These are phyloP conservation scores for Zaprionus ornatus DNA, from an alignment of 1,140 invertebrate species.

Conservation along the genomic window DNA sequence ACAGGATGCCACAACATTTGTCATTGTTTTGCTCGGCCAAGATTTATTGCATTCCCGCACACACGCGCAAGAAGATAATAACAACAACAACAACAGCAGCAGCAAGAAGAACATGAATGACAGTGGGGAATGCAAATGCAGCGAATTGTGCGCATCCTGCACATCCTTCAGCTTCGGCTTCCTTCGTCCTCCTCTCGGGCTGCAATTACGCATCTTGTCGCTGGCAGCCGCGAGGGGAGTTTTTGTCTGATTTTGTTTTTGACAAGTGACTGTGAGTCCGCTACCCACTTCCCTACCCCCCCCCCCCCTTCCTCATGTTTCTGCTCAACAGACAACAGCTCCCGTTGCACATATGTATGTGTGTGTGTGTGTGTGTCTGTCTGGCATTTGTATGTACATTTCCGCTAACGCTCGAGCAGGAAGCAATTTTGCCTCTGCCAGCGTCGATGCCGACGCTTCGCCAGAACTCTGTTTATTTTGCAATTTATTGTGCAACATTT, in stretches of 20 bases:
- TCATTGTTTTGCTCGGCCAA: slow-evolving; percentile 78
- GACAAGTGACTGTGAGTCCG: slow-evolving; percentile 65
- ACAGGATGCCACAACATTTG: slow-evolving; percentile 58
- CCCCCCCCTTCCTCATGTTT: background rate
- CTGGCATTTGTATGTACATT: slow-evolving; percentile 77
- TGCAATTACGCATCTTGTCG: slow-evolving; percentile 80
- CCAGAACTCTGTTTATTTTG: slow-evolving; percentile 73
- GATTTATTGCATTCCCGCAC: slow-evolving; percentile 72
- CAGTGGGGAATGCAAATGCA: slow-evolving; percentile 39
- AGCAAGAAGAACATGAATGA: slow-evolving; percentile 4
- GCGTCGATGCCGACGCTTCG: slow-evolving; percentile 13
- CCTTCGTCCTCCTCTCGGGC: slow-evolving; percentile 58
- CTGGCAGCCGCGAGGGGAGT: slow-evolving; percentile 59
- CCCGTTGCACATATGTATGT: slow-evolving; percentile 38
- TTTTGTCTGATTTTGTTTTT: slow-evolving; percentile 81
- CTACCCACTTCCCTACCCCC: slow-evolving; percentile 1
- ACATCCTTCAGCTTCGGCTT: slow-evolving; percentile 51
- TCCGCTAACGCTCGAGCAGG: slow-evolving; percentile 77
- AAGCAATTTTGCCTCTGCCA: slow-evolving; percentile 72
- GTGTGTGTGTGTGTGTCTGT: slow-evolving; percentile 48
- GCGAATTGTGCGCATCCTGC: slow-evolving; percentile 56
- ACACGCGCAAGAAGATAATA: slow-evolving; percentile 24
- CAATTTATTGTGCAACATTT: slow-evolving; percentile 83
- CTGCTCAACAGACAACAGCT: slow-evolving; percentile 25
- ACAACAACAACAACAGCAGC: slow-evolving; percentile 17